Conservation (phyloP, 2,797 vertebrate genomes). For the Serranus cabrilla region DNA sequence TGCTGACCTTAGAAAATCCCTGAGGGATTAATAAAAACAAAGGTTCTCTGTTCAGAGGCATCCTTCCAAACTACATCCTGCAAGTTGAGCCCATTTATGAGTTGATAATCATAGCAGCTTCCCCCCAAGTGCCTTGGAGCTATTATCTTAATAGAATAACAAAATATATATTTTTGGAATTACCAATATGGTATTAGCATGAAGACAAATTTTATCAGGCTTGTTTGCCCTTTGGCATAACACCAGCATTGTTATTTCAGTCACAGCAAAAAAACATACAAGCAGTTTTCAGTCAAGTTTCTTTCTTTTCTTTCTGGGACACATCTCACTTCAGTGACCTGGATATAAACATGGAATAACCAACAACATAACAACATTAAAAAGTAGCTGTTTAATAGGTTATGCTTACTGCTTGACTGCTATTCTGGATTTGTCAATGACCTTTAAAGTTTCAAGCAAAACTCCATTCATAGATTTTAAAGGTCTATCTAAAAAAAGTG, state of each 20-base stretch:
- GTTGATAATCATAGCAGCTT: slow-evolving; percentile 68
- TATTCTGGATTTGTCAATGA: slow-evolving; percentile 63
- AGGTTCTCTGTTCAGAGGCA: slow-evolving; percentile 73
- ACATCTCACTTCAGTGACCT: slow-evolving; percentile 33
- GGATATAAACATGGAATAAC: slow-evolving; percentile 9
- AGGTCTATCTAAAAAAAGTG: slow-evolving; percentile 49
- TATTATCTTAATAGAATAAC: slow-evolving; percentile 61
- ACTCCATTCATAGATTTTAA: slow-evolving; percentile 78
- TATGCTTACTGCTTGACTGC: slow-evolving; percentile 3
- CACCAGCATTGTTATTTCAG: slow-evolving; percentile 45
- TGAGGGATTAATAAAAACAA: slow-evolving; percentile 77
- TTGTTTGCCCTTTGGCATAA: slow-evolving; percentile 42
- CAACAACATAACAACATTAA: slow-evolving; percentile 4
- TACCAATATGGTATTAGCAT: slow-evolving; percentile 23
- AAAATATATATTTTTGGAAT: slow-evolving; percentile 48
- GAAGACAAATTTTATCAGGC: slow-evolving; percentile 17
- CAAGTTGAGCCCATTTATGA: slow-evolving; percentile 65
- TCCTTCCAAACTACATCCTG: slow-evolving; percentile 64
- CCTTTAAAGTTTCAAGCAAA: slow-evolving; percentile 62
- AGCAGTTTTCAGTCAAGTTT: slow-evolving; percentile 13
- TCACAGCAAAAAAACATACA: slow-evolving; percentile 19
- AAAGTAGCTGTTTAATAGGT: slow-evolving; percentile 15
- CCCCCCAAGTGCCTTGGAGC: slow-evolving; percentile 39
- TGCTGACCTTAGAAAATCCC: slow-evolving; percentile 74
- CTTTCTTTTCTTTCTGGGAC: slow-evolving; percentile 25